Evolutionary conservation across 2,888 invertebrate genomes (phyloP).

Genomic region (Ormia ochracea): DNA sequence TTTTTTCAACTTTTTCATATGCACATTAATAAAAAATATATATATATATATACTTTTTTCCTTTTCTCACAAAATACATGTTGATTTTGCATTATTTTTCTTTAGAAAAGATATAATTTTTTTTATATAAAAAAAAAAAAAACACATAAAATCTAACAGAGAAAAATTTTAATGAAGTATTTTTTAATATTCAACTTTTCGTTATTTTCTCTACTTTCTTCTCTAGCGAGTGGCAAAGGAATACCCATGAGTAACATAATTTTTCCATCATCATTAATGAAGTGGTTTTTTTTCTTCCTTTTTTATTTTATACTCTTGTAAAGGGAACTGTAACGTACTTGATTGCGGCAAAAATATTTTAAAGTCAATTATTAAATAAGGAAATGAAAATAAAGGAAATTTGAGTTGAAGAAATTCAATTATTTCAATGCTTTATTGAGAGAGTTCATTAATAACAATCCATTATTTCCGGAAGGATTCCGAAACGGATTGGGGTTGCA

Average conservation of each 20-base stretch:
- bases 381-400: constrained; percentile 31
- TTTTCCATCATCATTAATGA: constrained; percentile 58
- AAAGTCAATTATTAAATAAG: constrained; percentile 60
- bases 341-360: constrained; percentile 14
- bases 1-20: constrained; percentile 42
- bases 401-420: neutral
- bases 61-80: constrained; percentile 30
- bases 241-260: constrained; percentile 62
- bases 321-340: neutral
- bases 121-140: neutral
- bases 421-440: neutral
- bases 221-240: constrained; percentile 35
- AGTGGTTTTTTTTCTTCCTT: constrained; percentile 15
- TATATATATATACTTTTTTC: neutral
- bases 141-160: constrained; percentile 8
- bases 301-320: neutral
- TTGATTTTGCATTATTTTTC: constrained; percentile 57
- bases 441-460: neutral
- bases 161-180: constrained; percentile 60
- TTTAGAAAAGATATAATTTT: constrained; percentile 36
- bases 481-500: no score
- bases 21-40: constrained; percentile 37
- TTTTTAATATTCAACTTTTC: constrained; percentile 56
- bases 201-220: neutral
- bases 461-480: no score